Evolutionary conservation across 2,888 invertebrate species (phyloP), one percentile per base, ranked within the genome.

Genomic region (Lypha dubia): DNA sequence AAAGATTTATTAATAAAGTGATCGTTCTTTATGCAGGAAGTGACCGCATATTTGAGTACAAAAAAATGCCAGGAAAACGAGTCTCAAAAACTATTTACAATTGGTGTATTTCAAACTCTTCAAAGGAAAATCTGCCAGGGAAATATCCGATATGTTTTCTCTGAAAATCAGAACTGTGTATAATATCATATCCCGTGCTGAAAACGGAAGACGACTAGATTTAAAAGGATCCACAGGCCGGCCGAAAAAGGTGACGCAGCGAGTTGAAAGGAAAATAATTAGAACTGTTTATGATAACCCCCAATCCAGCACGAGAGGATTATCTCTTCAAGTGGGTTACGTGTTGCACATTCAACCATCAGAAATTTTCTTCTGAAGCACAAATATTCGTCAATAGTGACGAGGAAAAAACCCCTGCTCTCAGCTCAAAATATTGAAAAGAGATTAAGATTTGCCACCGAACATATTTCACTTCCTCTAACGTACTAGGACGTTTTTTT

Each of bases 31-130:
- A n/a, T n/a, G n/a, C n/a, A n/a, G n/a, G n/a, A 46, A 46, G 46
- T 46, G 46, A 46, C n/a, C n/a, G 17, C n/a, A 46, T 17, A 46
- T 17, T 46, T 46, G 0, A 46, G 17, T 17, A 8, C n/a, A 13
- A 17, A 46, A 17, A 17, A 46, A 46, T 46, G n/a, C 46, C 46
- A 46, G 46, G 46, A 46, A 46, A 46, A 46, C 46, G 65, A 24
- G 17, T 46, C 46, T 65, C 15, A 46, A 65, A 65, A 46, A n/a
- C 46, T 46, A 46, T 46, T 24, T 65, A 28, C 65, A 65, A 46
- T 65, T 65, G 11, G 62, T 73, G 13, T 67, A 63, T 60, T 67
- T 79, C 20, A 79, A 83, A 56, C 41, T 75, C n/a, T 68, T 60
- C n/a, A 60, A 56, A 38, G 53, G 67, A 22, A 77, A 70, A 58